Percentiles rank a stretch among this genome's conserved stretches.
These are phyloP conservation scores for Sphecodes monilicornis DNA, from an alignment of 2,888 invertebrate genomes.

Conservation along the genomic window DNA sequence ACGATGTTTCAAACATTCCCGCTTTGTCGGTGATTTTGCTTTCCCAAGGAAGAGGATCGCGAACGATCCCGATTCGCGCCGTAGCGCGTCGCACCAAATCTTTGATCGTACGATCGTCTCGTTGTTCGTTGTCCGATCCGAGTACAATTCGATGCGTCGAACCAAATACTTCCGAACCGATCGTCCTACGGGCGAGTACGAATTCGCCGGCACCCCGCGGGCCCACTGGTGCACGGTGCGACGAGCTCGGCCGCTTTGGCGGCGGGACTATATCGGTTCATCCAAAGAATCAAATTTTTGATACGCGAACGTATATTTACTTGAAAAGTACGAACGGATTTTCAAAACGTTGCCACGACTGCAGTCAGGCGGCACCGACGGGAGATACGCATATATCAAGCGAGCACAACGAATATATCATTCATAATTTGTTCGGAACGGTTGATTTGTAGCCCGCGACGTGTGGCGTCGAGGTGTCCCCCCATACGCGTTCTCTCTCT, in stretches of 20 bases:
- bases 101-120: background rate
- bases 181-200: background rate
- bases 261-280: background rate
- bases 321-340: conserved; percentile 66
- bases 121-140: background rate
- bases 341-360: conserved; percentile 63
- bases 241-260: background rate
- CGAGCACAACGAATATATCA: conserved; percentile 83
- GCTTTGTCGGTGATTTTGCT: conserved; percentile 69
- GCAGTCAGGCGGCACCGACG: conserved; percentile 71
- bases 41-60: conserved; percentile 37
- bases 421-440: conserved; percentile 84
- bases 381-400: conserved; percentile 82
- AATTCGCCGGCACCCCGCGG: background rate
- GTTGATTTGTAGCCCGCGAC: conserved; percentile 83
- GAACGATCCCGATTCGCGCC: background rate
- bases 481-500: conserved; percentile 56
- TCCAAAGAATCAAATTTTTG: conserved; percentile 48
- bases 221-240: background rate
- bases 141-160: background rate
- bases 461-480: conserved; percentile 82
- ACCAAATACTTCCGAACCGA: background rate
- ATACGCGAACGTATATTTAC: conserved; percentile 56
- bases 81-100: background rate
- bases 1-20: conserved; percentile 72